Conservation (phyloP, 2,797 vertebrate genomes). For the Pogoniulus pusillus region DNA sequence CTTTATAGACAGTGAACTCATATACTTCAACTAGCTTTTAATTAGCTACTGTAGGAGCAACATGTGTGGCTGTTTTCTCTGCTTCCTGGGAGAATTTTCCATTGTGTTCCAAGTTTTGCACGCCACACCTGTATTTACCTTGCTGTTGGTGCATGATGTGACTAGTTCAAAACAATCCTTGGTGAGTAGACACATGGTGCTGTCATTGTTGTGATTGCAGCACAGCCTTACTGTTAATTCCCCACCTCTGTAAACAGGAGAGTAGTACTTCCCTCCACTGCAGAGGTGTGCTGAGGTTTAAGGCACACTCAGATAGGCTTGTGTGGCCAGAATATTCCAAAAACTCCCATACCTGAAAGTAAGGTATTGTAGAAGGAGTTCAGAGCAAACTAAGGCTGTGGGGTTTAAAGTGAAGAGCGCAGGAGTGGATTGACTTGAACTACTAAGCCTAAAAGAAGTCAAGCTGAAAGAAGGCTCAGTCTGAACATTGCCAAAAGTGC, state of each 20-base stretch:
- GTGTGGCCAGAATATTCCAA: background rate
- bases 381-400: background rate
- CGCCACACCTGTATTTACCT: background rate
- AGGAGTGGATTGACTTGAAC: background rate
- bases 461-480: background rate
- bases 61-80: background rate
- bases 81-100: background rate
- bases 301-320: background rate
- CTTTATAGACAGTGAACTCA: background rate
- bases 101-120: background rate
- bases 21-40: background rate
- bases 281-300: background rate
- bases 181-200: background rate
- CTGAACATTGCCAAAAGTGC: background rate
- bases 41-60: background rate
- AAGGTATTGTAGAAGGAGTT: background rate
- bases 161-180: background rate
- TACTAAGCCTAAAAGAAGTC: background rate
- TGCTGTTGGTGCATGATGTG: background rate
- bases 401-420: background rate
- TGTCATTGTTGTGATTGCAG: background rate
- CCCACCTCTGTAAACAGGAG: background rate
- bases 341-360: background rate
- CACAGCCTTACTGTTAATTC: background rate
- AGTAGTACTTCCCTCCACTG: background rate